Evolutionary conservation across 2,888 invertebrate species (phyloP).

Genomic region (Panzeria rudis): DNA sequence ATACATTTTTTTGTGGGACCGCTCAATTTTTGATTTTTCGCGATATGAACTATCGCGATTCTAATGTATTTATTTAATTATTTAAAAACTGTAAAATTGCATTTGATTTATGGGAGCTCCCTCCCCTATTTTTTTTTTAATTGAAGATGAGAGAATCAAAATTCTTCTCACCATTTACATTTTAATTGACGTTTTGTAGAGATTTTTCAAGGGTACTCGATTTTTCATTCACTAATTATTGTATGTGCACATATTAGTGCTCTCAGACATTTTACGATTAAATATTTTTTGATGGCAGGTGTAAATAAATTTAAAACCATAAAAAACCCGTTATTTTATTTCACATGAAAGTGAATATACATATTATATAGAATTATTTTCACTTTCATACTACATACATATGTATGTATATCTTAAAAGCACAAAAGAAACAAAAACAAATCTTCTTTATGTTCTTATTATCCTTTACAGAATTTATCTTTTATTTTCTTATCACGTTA

Average conservation of each 20-base stretch:
- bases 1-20: too few species aligned
- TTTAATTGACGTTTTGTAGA: slow-evolving; percentile 3
- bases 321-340: background rate
- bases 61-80: background rate
- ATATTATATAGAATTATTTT: background rate
- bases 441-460: background rate
- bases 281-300: too few species aligned
- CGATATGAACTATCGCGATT: too few species aligned
- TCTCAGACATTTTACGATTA: too few species aligned
- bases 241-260: too few species aligned
- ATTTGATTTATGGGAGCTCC: background rate
- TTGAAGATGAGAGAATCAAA: background rate
- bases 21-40: too few species aligned
- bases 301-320: too few species aligned
- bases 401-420: too few species aligned
- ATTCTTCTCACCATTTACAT: slow-evolving; percentile 11
- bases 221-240: too few species aligned
- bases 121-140: background rate
- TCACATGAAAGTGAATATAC: background rate
- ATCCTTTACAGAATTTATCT: background rate
- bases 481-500: background rate
- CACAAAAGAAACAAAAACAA: too few species aligned
- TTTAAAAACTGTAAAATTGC: slow-evolving; percentile 3
- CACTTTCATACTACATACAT: too few species aligned
- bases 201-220: background rate